Conservation (phyloP, 2,797 vertebrate genomes). For the Xiphophorus birchmanni region DNA sequence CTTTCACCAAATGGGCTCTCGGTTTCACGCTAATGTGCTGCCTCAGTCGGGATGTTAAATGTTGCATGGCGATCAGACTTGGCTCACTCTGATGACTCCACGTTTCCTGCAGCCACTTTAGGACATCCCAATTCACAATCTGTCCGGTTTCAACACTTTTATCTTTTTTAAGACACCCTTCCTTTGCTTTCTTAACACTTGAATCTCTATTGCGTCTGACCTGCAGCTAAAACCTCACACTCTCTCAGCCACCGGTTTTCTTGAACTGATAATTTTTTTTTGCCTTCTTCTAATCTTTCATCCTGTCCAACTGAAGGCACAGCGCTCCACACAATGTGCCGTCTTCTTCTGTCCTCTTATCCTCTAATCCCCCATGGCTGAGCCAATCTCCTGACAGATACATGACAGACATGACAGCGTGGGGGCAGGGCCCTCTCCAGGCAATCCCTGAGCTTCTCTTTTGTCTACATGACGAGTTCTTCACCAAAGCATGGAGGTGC, state of each 20-base stretch:
- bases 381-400: constrained; percentile 59
- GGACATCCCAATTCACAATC: constrained; percentile 32
- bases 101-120: constrained; percentile 3
- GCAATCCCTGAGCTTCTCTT: constrained; percentile 35
- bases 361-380: constrained; percentile 53
- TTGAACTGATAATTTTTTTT: constrained; percentile 14
- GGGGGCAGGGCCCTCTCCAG: constrained; percentile 43
- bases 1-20: neutral
- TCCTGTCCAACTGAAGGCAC: constrained; percentile 7
- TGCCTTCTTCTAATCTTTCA: constrained; percentile 19
- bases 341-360: constrained; percentile 32
- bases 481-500: constrained; percentile 29
- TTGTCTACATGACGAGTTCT: constrained; percentile 65
- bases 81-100: constrained; percentile 3
- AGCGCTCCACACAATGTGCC: constrained; percentile 27
- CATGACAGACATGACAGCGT: constrained; percentile 24
- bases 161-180: constrained; percentile 23
- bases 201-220: neutral
- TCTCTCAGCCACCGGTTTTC: constrained; percentile 4
- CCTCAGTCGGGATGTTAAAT: constrained; percentile 6
- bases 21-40: neutral
- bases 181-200: constrained; percentile 30
- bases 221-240: neutral
- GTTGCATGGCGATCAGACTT: constrained; percentile 13
- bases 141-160: constrained; percentile 37